Evolutionary conservation across 2,113 vertebrate genomes (phyloP).

Genomic region (Amazona vittata): DNA sequence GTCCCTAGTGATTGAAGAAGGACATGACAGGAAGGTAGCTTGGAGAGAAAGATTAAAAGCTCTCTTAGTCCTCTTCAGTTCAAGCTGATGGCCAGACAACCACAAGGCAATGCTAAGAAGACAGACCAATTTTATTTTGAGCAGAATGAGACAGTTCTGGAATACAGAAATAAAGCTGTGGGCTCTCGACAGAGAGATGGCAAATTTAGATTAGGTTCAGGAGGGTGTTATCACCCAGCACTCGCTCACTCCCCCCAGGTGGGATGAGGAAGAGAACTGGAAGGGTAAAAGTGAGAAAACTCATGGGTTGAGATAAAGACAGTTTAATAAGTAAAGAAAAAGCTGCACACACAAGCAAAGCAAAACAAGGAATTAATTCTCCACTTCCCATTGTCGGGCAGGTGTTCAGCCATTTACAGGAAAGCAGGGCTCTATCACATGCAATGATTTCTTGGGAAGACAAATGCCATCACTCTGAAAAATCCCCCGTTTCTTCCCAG

Average conservation of each 20-base stretch:
- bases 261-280: not conserved
- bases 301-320: not conserved
- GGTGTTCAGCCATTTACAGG: not conserved
- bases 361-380: not conserved
- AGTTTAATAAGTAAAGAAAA: not conserved
- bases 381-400: not conserved
- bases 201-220: not conserved
- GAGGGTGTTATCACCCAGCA: not conserved
- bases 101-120: not conserved
- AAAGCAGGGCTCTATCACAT: not conserved
- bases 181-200: not conserved
- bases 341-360: not conserved
- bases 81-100: conserved; percentile 6
- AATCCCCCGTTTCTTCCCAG: not conserved
- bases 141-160: not conserved
- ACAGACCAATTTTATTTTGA: not conserved
- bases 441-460: not conserved
- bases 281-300: not conserved
- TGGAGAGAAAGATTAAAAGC: conserved; percentile 4
- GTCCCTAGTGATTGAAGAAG: not conserved
- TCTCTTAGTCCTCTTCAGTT: not conserved
- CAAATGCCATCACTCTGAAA: not conserved
- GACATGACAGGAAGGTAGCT: not conserved
- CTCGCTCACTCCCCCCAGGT: not conserved
- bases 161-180: not conserved